A percentile compares a stretch with the other conserved stretches of the same genome.
Conservation (phyloP, 2,888 invertebrate genomes). For the Andrena chrysosceles region DNA sequence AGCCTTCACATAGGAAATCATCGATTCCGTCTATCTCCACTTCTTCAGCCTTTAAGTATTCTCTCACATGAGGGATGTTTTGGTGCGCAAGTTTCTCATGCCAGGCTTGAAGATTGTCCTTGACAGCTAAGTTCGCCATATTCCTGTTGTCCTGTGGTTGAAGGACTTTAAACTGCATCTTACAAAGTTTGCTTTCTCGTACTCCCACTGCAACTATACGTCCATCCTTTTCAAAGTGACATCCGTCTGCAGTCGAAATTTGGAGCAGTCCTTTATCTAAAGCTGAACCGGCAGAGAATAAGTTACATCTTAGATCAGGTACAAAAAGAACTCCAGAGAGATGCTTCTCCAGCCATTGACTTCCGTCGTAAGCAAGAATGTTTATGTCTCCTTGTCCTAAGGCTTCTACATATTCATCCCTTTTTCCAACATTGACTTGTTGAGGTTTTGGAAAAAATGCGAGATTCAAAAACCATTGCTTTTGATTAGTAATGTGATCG, state of each 20-base stretch:
- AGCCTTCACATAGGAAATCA: neutral
- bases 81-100: neutral
- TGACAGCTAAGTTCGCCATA: neutral
- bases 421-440: slow-evolving; percentile 49
- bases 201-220: slow-evolving; percentile 38
- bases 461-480: slow-evolving; percentile 52
- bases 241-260: slow-evolving; percentile 39
- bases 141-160: neutral
- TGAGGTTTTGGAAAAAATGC: neutral
- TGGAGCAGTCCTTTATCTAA: slow-evolving; percentile 55
- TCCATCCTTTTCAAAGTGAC: slow-evolving; percentile 39
- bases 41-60: neutral
- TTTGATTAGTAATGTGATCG: slow-evolving; percentile 58
- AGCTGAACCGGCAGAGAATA: slow-evolving; percentile 16
- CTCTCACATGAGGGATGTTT: neutral
- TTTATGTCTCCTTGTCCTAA: slow-evolving; percentile 58
- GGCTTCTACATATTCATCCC: slow-evolving; percentile 41
- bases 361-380: slow-evolving; percentile 56
- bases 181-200: slow-evolving; percentile 43
- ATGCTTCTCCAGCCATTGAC: slow-evolving; percentile 45
- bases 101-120: neutral
- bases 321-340: slow-evolving; percentile 45
- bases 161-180: slow-evolving; percentile 43
- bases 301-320: slow-evolving; percentile 53
- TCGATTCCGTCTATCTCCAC: neutral